A percentile compares a stretch with the other conserved stretches of the same genome.
These are phyloP conservation scores for Drosophila pseudoobscura DNA, from an alignment of 1,140 invertebrate genomes.

Conservation along the genomic window DNA sequence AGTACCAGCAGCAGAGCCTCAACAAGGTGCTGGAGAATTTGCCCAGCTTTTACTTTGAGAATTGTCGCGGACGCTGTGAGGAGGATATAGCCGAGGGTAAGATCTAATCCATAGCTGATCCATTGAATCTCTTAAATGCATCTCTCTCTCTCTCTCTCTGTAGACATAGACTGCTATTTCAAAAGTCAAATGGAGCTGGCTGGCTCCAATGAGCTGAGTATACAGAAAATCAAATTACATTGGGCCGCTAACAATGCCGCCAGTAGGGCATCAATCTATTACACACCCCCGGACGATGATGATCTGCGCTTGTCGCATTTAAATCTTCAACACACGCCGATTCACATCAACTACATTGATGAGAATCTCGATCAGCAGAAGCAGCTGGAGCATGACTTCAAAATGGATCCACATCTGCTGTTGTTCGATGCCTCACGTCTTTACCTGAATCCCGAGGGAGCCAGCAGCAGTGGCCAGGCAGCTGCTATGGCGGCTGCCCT, in stretches of 20 bases:
- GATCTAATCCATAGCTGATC: background rate
- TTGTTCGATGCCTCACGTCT: conserved; percentile 51
- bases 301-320: conserved; percentile 63
- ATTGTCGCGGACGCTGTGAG: conserved; percentile 94
- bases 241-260: conserved; percentile 84
- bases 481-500: conserved; percentile 61
- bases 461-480: conserved; percentile 60
- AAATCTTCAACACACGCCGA: conserved; percentile 73
- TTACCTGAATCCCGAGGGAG: conserved; percentile 66
- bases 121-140: background rate
- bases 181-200: conserved; percentile 85
- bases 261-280: conserved; percentile 90
- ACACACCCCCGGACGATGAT: conserved; percentile 89
- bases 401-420: conserved; percentile 60
- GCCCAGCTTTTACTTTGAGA: conserved; percentile 96
- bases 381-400: conserved; percentile 62
- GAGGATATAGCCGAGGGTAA: conserved; percentile 85
- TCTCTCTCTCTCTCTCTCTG: background rate
- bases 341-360: conserved; percentile 82
- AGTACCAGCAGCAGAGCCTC: conserved; percentile 96
- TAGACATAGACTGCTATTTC: conserved; percentile 85
- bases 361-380: conserved; percentile 78
- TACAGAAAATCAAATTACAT: conserved; percentile 73
- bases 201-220: conserved; percentile 63
- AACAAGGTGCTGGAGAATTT: conserved; percentile 97